These are phyloP conservation scores for Anthophora plumipes DNA, from an alignment of 2,888 invertebrate genomes.

Conservation along the genomic window DNA sequence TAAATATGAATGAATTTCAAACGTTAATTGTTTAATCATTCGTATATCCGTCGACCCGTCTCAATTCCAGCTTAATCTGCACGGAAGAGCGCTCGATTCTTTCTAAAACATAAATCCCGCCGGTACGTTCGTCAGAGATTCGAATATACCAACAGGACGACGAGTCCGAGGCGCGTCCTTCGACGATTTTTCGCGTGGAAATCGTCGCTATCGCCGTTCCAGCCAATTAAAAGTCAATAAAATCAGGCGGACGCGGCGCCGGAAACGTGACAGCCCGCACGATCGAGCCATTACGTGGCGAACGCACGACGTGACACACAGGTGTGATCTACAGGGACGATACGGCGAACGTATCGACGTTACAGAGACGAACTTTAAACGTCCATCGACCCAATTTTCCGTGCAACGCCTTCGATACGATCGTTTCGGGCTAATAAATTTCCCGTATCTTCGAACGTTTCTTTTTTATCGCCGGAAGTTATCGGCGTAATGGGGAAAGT, in stretches of 20 bases:
- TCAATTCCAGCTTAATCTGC: no score
- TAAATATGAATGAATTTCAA: no score
- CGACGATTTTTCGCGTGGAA: not conserved
- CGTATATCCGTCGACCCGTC: no score
- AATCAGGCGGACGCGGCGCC: conserved; percentile 34
- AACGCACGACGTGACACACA: not conserved
- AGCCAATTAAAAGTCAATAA: conserved; percentile 50
- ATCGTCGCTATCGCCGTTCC: conserved; percentile 13
- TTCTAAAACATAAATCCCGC: no score
- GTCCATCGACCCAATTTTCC: conserved; percentile 22
- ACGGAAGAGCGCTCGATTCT: no score
- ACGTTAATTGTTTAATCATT: no score
- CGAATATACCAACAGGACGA: not conserved
- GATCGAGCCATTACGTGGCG: not conserved
- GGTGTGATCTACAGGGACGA: not conserved
- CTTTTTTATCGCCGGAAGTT: conserved; percentile 19
- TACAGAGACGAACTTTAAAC: conserved; percentile 15
- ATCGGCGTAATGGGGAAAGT: conserved; percentile 34
- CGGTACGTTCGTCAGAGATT: no score
- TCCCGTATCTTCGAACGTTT: conserved; percentile 12
- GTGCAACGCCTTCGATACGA: conserved; percentile 26
- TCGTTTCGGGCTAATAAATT: conserved; percentile 24
- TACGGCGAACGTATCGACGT: not conserved
- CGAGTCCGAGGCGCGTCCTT: not conserved
- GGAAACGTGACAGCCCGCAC: conserved; percentile 29